Evolutionary conservation across 1,140 invertebrate genomes (phyloP), one percentile per base, ranked within the genome.

Genomic region (Eurytemora carolleeae): DNA sequence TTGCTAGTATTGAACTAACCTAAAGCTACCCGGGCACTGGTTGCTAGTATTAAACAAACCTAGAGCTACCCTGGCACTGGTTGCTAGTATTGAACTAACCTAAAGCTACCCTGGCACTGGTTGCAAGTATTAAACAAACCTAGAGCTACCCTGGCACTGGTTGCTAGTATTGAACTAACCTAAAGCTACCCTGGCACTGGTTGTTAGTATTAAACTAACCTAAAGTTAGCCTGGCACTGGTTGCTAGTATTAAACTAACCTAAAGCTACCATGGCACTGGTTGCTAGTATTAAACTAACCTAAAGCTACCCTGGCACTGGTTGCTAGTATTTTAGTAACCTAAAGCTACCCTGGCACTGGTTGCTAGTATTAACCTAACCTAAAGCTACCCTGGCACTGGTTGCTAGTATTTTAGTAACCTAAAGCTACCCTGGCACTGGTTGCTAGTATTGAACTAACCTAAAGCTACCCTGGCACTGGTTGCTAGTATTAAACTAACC

Each of bases 51-150:
- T n/a, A n/a, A n/a, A n/a, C n/a, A n/a, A n/a, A n/a, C n/a, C n/a
- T n/a, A n/a, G n/a, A n/a, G n/a, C n/a, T n/a, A n/a, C 31, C 31
- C 31, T 44, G 31, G 31, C 31, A 44, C 31, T 44, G 31, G 31
- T 44, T 44, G 31, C 31, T 44, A 7, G 31, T 44, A n/a, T 7
- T 44, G n/a, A 44, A 44, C 31, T 44, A 72, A 84, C 84, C 84
- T 64, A 87, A 71, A 55, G 84, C 83, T 3, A 87, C 84, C 65
- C 85, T 71, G 17, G 84, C 85, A 52, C 81, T 83, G 3, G 84
- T 85, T 1, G 84, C 83, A 68, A n/a, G n/a, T n/a, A n/a, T n/a
- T n/a, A n/a, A n/a, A n/a, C n/a, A n/a, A n/a, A 44, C 31, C 31
- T 44, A 44, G 31, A n/a, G 31, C 31, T 44, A 44, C 31, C 31